Evolutionary conservation across 1,140 invertebrate genomes (phyloP), one percentile per base, ranked within the genome.

Genomic region (Brachionus asplanchnoidis): DNA sequence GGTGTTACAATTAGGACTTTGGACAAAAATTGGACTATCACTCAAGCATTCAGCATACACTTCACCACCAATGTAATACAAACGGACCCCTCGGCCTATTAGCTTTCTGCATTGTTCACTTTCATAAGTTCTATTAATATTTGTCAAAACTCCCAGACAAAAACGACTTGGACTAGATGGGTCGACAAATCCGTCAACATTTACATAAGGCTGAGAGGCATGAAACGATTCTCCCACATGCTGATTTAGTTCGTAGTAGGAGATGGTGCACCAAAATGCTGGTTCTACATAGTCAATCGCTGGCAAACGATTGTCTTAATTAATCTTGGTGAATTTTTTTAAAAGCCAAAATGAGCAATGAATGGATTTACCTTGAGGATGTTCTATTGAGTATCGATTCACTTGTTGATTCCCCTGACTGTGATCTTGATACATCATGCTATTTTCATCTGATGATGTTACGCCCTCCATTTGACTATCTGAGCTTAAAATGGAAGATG

Each of bases 241-340:
- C 17, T 96, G 96, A 88, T 99, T 97, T 50, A 99, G 90, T 90
- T 99, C 98, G 91, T 99, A 99, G 88, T 99, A 99, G 0, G 95
- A 95, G 50, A 99, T 97, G 0, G 97, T 98, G 89, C 97, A 99
- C 98, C 98, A 99, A 65, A 77, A 84, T n/a, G 23, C 26, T n/a
- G 84, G 60, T 60, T 73, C 44, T 40, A 68, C 84, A 42, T 70
- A 84, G 11, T 82, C 79, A 46, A 82, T 82, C 23, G 79, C 60
- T 40, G 79, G 79, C 53, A 82, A 46, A 26, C 79, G 53, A n/a
- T 82, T 82, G 23, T 82, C 79, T 82, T 9, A 44, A 60, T 36
- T 40, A 7, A 23, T 28, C 8, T 46, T 46, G 14, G 12, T 46
- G 14, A 82, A 50, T 26, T 23, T 12, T 50, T 50, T 50, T 0